Evolutionary conservation across 1,140 invertebrate species (phyloP), one percentile per base, ranked within the genome.

Genomic region (Adoxophyes honmai): DNA sequence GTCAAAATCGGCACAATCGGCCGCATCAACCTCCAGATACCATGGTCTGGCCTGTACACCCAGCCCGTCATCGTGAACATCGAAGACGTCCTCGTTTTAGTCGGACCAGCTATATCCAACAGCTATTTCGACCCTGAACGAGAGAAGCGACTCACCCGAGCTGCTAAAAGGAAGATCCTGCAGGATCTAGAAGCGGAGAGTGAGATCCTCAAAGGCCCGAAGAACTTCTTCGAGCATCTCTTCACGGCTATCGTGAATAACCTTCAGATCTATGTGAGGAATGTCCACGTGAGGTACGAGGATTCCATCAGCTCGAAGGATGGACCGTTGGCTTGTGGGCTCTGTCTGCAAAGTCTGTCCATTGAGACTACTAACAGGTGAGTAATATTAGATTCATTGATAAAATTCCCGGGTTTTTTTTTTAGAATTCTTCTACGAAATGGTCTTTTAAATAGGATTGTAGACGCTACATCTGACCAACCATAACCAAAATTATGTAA

Each of bases 261-360:
- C 81, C 89, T 97, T 37, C 95, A 96, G 88, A 92, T 97, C 28
- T 94, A 92, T 58, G 90, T 96, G 9, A 92, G 92, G 48, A 95
- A 96, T 78, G 91, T 97, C 52, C 95, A 97, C 80, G 91, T 97
- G 48, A 90, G 96, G 68, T 97, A 96, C 69, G 95, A 96, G 77
- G 95, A 96, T 77, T 91, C 91, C 11, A 87, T 93, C 60, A 92
- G 91, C 48, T 93, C 92, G 52, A 92, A 91, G 28, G 91, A 92
- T 57, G 91, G 91, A 36, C 92, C 94, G 6, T 89, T 96, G 71
- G 92, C 94, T 0, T 94, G 93, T 81, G 95, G 95, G 10, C 70
- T 96, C n/a, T 96, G 95, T 81, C 87, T 97, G 56, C 94, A 95
- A 75, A 93, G 91, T 69, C 88, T 96, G 53, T 94, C 94, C 9